phyloP scores from a whole-genome alignment of 2,797 vertebrate species.

The Hoplostethus atlanticus region DNA sequence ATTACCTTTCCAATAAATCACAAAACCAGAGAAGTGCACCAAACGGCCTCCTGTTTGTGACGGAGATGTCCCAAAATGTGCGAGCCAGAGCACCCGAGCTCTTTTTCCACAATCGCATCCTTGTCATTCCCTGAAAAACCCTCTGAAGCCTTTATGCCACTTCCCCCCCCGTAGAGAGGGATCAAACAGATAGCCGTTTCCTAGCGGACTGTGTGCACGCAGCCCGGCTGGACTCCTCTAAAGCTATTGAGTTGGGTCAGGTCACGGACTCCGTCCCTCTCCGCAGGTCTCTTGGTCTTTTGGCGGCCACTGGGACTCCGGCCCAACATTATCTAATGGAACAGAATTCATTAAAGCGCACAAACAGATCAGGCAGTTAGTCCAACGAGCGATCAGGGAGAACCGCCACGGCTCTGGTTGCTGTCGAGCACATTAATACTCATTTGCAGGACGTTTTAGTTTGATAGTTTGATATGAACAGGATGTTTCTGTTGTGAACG shows the following conservation, averaged over 20 bases:
- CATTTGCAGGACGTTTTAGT: constrained; percentile 3
- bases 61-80: constrained; percentile 1
- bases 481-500: background rate
- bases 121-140: constrained; percentile 9
- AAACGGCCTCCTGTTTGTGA: background rate
- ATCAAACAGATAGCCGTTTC: constrained; percentile 7
- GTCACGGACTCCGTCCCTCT: constrained; percentile 12
- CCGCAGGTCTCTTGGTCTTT: background rate
- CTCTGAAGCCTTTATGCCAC: constrained; percentile 20
- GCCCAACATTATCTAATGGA: constrained; percentile 28
- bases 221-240: constrained; percentile 5
- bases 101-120: constrained; percentile 21
- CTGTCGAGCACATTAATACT: constrained; percentile 20
- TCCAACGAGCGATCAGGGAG: background rate
- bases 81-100: constrained; percentile 14
- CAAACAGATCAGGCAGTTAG: constrained; percentile 2
- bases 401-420: constrained; percentile 31
- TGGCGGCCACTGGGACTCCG: constrained; percentile 14
- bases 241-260: constrained; percentile 22
- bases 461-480: constrained; percentile 13
- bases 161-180: background rate
- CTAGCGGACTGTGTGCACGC: background rate
- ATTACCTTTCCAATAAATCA: constrained; percentile 11
- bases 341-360: constrained; percentile 9
- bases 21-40: constrained; percentile 3